Base-by-base conservation (phyloP, 2,113 vertebrate species). In the Pleuronectes platessa region DNA sequence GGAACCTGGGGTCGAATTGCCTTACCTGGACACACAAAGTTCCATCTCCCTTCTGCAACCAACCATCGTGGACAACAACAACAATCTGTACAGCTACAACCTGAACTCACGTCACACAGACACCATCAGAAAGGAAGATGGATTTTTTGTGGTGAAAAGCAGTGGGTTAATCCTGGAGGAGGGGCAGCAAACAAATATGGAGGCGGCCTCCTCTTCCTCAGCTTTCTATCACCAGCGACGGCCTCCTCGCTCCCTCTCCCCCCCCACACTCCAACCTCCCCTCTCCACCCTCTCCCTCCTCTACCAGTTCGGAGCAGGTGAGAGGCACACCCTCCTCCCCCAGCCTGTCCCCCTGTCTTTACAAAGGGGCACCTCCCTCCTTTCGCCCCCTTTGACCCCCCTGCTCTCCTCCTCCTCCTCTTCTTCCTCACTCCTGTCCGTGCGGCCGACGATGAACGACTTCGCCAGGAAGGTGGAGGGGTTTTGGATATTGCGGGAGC, bases 401-500 rank as follows among this genome's bases (percentile, higher is more conserved):
- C 74, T 92, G 21, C 71, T 86, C 9, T 70, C 89, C 64, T 76
- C 89, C 64, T 76, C 82, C 1, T 79, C 89, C 11, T 58, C 61
- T 70, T 2, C 86, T 61, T 82, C 82, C 35, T 82, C 79, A 17
- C 79, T 93, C 13, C 66, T 94, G 35, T 85, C 93, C 4, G 92
- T 88, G 61, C 88, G 45, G 60, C 93, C 66, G 0, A 68, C 72
- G 1, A 93, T 94, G 5, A 98, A 96, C 2, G 96, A 98, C 88
- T 98, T 99, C 78, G 94, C 98, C 49, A 91, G 96, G 86, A 99
- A 99, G 92, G 97, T 99, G 94, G 97, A 97, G 37, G 96, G 97
- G 21, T 99, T 98, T 89, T 99, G 98, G 98, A 92, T 99, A 89
- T 93, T 99, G 82, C 93, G 98, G 84, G 98, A 99, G 93, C 94